Percentiles rank a stretch among this genome's conserved stretches.
Conservation (phyloP, 2,113 vertebrate species). For the Spea bombifrons region DNA sequence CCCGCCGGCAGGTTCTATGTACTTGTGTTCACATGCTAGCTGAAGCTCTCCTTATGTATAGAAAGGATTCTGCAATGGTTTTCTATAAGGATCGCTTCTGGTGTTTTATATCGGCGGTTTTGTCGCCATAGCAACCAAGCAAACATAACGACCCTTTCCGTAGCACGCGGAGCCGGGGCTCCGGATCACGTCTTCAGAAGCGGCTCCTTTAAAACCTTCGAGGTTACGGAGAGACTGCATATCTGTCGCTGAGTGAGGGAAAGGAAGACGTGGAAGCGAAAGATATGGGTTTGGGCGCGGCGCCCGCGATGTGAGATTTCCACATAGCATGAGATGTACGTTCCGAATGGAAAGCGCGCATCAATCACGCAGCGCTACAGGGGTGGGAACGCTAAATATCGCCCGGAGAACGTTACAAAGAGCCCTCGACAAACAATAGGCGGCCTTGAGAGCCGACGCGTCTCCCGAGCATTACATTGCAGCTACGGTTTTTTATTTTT, state of each 20-base stretch:
- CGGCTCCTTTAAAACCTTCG: too few species aligned
- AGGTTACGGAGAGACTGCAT: too few species aligned
- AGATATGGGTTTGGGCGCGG: neutral
- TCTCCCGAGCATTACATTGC: neutral
- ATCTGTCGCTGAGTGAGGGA: neutral
- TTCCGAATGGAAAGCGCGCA: conserved; percentile 54
- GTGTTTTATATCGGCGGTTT: too few species aligned
- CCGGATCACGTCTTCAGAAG: too few species aligned
- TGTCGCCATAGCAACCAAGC: too few species aligned
- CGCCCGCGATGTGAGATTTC: neutral
- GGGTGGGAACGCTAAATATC: conserved; percentile 61
- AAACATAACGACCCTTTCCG: too few species aligned
- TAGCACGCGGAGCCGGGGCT: too few species aligned
- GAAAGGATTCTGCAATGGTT: too few species aligned
- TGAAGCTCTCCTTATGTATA: too few species aligned
- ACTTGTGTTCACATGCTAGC: too few species aligned
- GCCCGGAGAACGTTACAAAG: conserved; percentile 47
- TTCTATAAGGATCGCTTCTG: too few species aligned
- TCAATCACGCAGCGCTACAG: conserved; percentile 47
- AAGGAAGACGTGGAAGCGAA: neutral
- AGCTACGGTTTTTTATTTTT: neutral
- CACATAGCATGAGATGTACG: conserved; percentile 57
- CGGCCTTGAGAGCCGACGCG: conserved; percentile 14
- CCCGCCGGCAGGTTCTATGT: too few species aligned
- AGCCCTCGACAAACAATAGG: conserved; percentile 3